Evolutionary conservation across 1,140 invertebrate species (phyloP).

Genomic region (Scaptomyza graminum): DNA sequence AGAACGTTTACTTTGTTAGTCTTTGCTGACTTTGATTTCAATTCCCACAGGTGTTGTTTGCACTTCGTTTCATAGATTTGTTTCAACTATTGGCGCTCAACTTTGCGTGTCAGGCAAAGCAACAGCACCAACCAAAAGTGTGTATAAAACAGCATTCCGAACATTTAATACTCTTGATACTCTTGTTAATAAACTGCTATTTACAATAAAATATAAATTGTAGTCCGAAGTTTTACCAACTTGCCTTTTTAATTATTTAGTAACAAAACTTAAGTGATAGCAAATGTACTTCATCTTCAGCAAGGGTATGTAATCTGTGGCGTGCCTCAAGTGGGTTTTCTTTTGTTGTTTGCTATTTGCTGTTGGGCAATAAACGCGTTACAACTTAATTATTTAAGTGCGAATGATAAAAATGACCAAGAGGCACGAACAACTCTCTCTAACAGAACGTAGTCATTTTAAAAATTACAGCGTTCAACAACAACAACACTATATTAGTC

Average conservation of each 20-base stretch:
- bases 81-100: not conserved
- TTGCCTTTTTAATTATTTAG: not conserved
- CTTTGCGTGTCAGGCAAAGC: constrained; percentile 15
- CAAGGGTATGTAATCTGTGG: not conserved
- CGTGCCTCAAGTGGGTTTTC: not conserved
- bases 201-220: no score
- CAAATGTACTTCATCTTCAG: not conserved
- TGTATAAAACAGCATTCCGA: not conserved
- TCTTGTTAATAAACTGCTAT: no score
- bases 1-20: not conserved
- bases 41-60: not conserved
- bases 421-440: constrained; percentile 58
- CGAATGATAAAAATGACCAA: constrained; percentile 82
- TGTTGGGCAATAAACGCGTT: constrained; percentile 76
- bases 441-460: constrained; percentile 26
- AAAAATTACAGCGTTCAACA: constrained; percentile 5
- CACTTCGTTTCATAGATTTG: not conserved
- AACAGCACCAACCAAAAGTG: not conserved
- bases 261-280: not conserved
- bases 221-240: no score
- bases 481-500: constrained; percentile 14
- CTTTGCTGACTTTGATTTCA: not conserved
- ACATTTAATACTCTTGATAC: not conserved
- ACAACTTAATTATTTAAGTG: constrained; percentile 82
- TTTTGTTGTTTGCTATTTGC: constrained; percentile 31